These are phyloP conservation scores for Triplophysa siluroides DNA, from an alignment of 2,113 vertebrate species.

Conservation along the genomic window DNA sequence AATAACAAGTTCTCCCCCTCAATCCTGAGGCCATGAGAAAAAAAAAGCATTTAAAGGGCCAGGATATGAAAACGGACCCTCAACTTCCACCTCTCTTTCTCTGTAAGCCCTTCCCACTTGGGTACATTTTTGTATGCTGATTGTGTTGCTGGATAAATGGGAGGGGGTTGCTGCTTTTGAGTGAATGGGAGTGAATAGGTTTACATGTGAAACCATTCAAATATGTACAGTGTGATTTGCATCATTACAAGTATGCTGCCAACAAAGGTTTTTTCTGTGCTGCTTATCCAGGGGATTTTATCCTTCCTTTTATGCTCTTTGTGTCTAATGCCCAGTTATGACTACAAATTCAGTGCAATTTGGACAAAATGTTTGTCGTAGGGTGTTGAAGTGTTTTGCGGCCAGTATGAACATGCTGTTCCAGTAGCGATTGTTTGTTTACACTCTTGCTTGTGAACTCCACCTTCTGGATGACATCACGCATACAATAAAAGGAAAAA, in stretches of 20 bases:
- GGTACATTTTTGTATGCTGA: conserved; percentile 43
- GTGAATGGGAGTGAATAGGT: not conserved
- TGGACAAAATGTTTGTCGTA: no score
- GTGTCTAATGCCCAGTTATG: not conserved
- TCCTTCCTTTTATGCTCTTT: conserved; percentile 21
- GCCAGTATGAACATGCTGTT: no score
- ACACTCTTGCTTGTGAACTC: no score
- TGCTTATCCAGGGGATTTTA: not conserved
- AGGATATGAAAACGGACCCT: conserved; percentile 59
- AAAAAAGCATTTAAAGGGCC: conserved; percentile 32
- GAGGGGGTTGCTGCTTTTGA: not conserved
- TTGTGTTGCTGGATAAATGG: conserved; percentile 12
- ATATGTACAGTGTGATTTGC: not conserved
- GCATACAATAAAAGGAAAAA: no score
- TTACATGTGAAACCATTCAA: not conserved
- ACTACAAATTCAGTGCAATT: no score
- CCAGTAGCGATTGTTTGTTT: no score
- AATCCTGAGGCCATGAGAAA: conserved; percentile 59
- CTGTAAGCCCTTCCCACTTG: conserved; percentile 46
- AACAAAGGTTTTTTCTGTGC: not conserved
- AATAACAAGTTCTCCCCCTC: conserved; percentile 40
- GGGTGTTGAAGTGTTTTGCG: no score
- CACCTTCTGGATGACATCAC: no score
- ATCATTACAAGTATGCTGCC: not conserved
- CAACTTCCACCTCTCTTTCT: conserved; percentile 41